Evolutionary conservation across 1,140 invertebrate genomes (phyloP), one percentile per base, ranked within the genome.

Genomic region (Riptortus pedestris): DNA sequence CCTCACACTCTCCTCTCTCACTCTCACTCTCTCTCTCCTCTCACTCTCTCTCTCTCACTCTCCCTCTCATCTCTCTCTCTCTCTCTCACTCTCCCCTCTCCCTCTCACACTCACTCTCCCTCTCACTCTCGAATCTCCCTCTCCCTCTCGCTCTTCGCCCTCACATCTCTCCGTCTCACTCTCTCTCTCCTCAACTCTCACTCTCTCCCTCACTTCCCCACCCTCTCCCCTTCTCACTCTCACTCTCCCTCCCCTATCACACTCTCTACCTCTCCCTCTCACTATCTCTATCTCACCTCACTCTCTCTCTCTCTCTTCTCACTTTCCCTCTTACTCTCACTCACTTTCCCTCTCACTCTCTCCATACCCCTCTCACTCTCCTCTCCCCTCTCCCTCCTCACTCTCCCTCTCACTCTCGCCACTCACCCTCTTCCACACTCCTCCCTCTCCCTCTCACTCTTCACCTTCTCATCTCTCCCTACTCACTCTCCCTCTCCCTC

Each of bases 401-500:
- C 18, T 18, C 18, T 18, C 20, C 18, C 48, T n/a, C 48, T 51
- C 20, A 11, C 48, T 51, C 48, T 22, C 48, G 9, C 48, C 18
- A 5, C 18, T 18, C 18, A 5, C 18, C 48, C 18, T 18, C 18
- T 18, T 51, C 48, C 7, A 7, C 18, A 7, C 18, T 18, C 18
- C 48, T 22, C 48, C 18, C 48, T 51, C 20, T 51, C 48, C 18
- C 48, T 22, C 48, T 51, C n/a, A n/a, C n/a, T n/a, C n/a, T n/a
- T n/a, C n/a, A n/a, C n/a, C n/a, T n/a, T n/a, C n/a, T n/a, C n/a
- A 5, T 22, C 20, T 22, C 20, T 22, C 48, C 18, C 48, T 51
- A n/a, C 48, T 22, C 14, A n/a, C 48, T 51, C 48, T 51, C 48
- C 18, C 48, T 51, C 48, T 51, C 48, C 18, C 48, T 51, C 48